Evolutionary conservation across 2,888 invertebrate genomes (phyloP).

Genomic region (Boloria selene): DNA sequence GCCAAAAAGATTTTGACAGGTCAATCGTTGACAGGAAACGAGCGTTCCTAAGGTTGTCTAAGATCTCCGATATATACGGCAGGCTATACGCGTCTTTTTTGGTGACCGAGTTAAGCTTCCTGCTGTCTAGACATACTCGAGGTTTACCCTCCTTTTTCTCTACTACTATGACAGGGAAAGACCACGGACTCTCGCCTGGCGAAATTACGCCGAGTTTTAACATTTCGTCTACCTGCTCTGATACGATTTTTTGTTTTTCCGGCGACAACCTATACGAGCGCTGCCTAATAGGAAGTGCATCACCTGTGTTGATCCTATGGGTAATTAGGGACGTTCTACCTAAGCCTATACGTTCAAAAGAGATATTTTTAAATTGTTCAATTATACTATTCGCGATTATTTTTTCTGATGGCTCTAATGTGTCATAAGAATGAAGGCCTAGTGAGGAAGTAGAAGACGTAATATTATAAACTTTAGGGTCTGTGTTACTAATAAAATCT

Average conservation of each 20-base stretch:
- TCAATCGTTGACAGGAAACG: no score
- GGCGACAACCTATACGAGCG: constrained; percentile 44
- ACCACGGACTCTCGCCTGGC: constrained; percentile 45
- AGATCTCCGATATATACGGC: constrained; percentile 38
- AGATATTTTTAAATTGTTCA: constrained; percentile 36
- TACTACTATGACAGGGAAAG: constrained; percentile 38
- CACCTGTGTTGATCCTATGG: constrained; percentile 44
- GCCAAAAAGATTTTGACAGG: no score
- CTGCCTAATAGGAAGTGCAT: constrained; percentile 42
- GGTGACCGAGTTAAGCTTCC: constrained; percentile 41
- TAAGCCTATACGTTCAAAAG: constrained; percentile 36
- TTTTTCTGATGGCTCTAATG: constrained; percentile 19
- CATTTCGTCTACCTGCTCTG: constrained; percentile 45
- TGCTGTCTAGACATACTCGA: constrained; percentile 44
- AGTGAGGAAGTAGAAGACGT: constrained; percentile 6
- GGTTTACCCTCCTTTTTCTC: constrained; percentile 43
- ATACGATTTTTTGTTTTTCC: constrained; percentile 38
- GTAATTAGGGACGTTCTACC: constrained; percentile 38
- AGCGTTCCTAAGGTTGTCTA: constrained; percentile 27
- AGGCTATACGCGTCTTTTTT: constrained; percentile 34
- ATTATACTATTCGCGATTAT: constrained; percentile 30
- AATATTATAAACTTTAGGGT: neutral
- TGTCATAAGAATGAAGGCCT: neutral
- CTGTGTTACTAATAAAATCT: neutral
- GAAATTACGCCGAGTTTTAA: constrained; percentile 38